Base-by-base conservation (phyloP, 2,113 vertebrate species). In the Clupea harengus region DNA sequence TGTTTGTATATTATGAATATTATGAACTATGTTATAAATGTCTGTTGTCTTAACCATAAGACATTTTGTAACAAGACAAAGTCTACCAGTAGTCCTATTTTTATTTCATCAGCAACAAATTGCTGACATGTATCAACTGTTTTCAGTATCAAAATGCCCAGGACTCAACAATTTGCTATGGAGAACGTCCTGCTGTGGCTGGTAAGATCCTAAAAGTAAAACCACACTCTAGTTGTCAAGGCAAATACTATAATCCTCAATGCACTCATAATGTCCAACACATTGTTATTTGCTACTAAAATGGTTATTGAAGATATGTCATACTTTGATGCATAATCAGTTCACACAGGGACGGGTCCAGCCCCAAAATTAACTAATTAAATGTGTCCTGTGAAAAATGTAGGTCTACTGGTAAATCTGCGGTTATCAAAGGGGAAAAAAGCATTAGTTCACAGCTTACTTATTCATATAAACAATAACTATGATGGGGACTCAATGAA, bases 131-230 rank as follows among this genome's bases (percentile, higher is more conserved):
- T 84, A 22, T 9, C 82, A n/a, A n/a, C 46, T 44, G 49, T 28
- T 82, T 25, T 72, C 88, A 83, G 81, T 78, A 88, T 84, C 88
- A 89, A 2, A 75, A 85, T 22, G 88, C 88, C 46, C 88, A 91
- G 84, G 90, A 93, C 46, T 81, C 89, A 81, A 91, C 82, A 0
- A 67, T 90, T 20, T 90, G 86, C 83, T 88, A 86, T 1, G 92
- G 92, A n/a, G 93, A 95, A 28, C 92, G 88, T 1, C 92, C 91
- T 0, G 86, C 91, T 47, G 81, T 93, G 11, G 91, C 94, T 93
- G 95, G 95, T 96, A 90, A 89, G 83, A 52, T 81, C 5, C 22
- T 52, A 32, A 54, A 17, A 52, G 46, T 28, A 10, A 64, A 32
- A 78, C 6, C 32, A 17, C 72, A 0, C 22, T 13, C 10, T 15